A percentile compares a stretch with the other conserved stretches of the same genome.
Evolutionary conservation across 2,888 invertebrate species (phyloP).

Genomic region (Gastrophysa polygoni): DNA sequence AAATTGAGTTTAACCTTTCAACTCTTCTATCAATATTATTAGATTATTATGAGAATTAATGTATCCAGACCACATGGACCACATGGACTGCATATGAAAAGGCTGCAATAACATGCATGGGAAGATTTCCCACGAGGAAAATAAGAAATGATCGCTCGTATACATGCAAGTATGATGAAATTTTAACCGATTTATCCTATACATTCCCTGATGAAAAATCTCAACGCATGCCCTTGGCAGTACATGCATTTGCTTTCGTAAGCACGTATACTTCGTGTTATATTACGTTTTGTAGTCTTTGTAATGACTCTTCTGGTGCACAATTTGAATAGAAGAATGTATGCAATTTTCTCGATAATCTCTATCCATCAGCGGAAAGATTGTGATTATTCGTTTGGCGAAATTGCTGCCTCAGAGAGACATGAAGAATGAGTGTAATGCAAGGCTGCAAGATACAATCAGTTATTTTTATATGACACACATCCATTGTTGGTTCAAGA

Average conservation of each 20-base stretch:
- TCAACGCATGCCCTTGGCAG: background rate
- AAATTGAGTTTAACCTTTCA: no score
- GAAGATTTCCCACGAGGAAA: no score
- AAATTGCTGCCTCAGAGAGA: background rate
- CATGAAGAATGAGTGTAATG: background rate
- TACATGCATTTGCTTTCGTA: background rate
- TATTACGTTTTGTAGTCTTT: background rate
- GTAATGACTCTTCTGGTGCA: background rate
- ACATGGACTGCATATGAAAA: no score
- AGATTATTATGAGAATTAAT: no score
- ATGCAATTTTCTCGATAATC: slow-evolving; percentile 1
- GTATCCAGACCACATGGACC: no score
- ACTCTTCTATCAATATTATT: no score
- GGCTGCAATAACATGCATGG: no score
- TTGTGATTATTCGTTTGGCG: background rate
- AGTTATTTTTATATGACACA: background rate
- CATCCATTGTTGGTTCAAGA: no score
- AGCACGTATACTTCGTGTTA: background rate
- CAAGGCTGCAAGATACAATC: background rate
- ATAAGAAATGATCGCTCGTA: no score
- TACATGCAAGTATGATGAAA: no score
- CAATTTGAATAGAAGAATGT: background rate
- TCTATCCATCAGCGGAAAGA: background rate
- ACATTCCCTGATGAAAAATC: background rate
- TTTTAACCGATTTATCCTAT: background rate